Evolutionary conservation across 2,113 vertebrate species (phyloP), one percentile per base, ranked within the genome.

Genomic region (Fulica atra): DNA sequence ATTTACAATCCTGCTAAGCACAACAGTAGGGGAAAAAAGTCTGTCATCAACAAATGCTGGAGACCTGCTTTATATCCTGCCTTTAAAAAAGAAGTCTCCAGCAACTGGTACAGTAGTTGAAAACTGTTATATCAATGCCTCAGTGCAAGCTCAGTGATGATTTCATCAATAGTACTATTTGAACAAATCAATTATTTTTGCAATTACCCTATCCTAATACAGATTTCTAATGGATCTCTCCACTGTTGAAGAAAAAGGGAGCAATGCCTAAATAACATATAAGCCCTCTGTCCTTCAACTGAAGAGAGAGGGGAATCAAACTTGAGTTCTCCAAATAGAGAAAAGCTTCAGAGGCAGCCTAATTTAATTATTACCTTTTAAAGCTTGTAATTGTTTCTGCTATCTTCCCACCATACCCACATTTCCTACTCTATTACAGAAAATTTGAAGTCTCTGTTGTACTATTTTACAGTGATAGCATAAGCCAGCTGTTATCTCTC

Each of bases 301-400:
- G 66, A 82, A 73, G 80, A 50, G 24, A 89, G 20, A 87, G 2
- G 1, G 35, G 46, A 95, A 95, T 91, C 28, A 66, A 93, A 89
- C 74, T 48, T 33, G 74, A 84, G 35, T 78, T 89, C 65, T 81
- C 16, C 50, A 91, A 83, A 64, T 5, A 79, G 10, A 86, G n/a
- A 88, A 86, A 66, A 70, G 57, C 64, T 92, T 86, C 80, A 71
- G 38, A 93, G 19, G 74, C 60, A 14, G 11, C 5, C 12, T 86
- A 71, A 93, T 93, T 93, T 70, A 86, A 97, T 97, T 84, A 71
- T 21, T 84, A 81, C 29, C n/a, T 91, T 92, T 74, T 84, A 25
- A 83, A 74, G 38, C 61, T 86, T 40, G 3, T 71, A 74, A 93
- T 44, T 64, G 42, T 68, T 93, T 78, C 88, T 70, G 35, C 53